phyloP scores from a whole-genome alignment of 1,140 invertebrate genomes.

The Cherax quadricarinatus region DNA sequence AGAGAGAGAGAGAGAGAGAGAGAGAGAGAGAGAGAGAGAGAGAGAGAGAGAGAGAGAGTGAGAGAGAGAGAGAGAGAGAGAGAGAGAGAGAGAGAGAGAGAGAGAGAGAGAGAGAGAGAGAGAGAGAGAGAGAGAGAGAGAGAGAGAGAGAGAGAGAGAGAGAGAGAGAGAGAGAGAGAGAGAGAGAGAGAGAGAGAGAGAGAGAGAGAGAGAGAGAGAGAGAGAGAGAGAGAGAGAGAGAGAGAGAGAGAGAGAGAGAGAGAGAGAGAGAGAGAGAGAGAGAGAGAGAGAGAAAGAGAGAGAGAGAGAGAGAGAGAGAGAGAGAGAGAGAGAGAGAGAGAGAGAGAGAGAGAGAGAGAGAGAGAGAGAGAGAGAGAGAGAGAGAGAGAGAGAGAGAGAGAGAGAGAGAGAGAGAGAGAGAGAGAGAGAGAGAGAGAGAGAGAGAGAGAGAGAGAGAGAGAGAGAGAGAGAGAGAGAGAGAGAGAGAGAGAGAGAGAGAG shows the following conservation, averaged over 20 bases:
- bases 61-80: not conserved
- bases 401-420: not conserved
- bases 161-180: not conserved
- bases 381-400: not conserved
- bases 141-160: not conserved
- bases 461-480: not conserved
- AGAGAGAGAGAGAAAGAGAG: not conserved
- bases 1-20: too few species aligned
- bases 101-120: not conserved
- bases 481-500: not conserved
- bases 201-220: not conserved
- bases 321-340: not conserved
- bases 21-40: too few species aligned
- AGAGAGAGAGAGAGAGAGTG: too few species aligned
- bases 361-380: not conserved
- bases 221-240: not conserved
- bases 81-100: not conserved
- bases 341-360: not conserved
- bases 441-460: not conserved
- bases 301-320: not conserved
- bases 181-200: not conserved
- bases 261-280: constrained; percentile 6
- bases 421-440: not conserved
- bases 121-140: not conserved
- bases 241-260: not conserved